These are phyloP conservation scores for Eulacestoma nigropectus DNA, from an alignment of 2,113 vertebrate genomes.

Conservation along the genomic window DNA sequence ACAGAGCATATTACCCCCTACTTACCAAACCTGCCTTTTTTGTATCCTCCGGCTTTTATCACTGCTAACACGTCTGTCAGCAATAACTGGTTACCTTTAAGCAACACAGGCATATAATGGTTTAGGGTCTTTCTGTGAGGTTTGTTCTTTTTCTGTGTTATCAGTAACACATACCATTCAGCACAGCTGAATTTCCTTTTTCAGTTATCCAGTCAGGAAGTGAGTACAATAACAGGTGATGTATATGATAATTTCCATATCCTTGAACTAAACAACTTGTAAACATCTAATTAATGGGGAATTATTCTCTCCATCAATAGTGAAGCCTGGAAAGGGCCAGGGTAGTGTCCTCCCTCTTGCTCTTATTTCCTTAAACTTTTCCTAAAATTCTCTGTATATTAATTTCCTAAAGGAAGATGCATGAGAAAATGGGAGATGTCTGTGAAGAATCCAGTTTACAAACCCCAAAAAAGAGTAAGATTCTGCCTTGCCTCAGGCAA, in stretches of 20 bases:
- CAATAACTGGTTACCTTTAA: background rate
- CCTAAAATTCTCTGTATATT: background rate
- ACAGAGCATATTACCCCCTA: background rate
- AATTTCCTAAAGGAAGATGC: background rate
- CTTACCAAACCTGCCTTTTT: background rate
- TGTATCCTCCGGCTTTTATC: background rate
- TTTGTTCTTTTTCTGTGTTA: background rate
- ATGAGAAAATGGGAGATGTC: background rate
- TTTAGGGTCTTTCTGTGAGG: background rate
- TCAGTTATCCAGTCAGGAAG: background rate
- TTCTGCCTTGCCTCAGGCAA: background rate
- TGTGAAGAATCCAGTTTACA: background rate
- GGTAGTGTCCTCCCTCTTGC: background rate
- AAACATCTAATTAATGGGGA: background rate
- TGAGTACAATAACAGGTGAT: background rate
- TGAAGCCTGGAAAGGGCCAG: background rate
- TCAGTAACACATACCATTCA: background rate
- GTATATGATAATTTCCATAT: background rate
- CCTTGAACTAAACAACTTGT: background rate
- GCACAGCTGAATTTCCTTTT: background rate
- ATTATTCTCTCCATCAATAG: background rate
- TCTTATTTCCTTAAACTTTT: background rate
- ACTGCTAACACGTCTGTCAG: background rate
- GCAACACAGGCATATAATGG: background rate
- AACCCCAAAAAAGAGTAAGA: background rate